These are phyloP conservation scores for Anneissia japonica DNA, from an alignment of 35 echinoderm and acorn worm species.

Conservation along the genomic window DNA sequence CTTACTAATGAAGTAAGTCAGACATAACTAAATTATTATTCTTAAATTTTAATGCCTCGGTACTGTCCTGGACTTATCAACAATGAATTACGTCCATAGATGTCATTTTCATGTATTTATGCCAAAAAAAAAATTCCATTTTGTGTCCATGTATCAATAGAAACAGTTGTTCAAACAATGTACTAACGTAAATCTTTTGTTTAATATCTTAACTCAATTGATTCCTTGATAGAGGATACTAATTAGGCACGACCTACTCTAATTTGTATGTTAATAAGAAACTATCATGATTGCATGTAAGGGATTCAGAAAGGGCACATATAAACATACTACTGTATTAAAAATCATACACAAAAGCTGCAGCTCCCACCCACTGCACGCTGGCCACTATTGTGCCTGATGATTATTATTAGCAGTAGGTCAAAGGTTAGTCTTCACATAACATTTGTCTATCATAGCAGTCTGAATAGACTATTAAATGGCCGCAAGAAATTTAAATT, in stretches of 20 bases:
- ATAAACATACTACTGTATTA: background rate
- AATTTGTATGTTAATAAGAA: background rate
- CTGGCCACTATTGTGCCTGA: background rate
- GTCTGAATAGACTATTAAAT: background rate
- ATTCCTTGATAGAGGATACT: background rate
- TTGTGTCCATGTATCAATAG: too few species aligned
- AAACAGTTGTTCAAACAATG: too few species aligned
- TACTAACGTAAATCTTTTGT: background rate
- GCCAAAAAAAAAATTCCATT: too few species aligned
- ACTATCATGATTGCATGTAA: background rate
- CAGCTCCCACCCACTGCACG: background rate
- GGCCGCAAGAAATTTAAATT: too few species aligned
- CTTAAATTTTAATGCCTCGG: too few species aligned
- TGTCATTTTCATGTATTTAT: too few species aligned
- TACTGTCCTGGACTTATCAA: too few species aligned
- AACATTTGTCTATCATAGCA: background rate
- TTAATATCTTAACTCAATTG: background rate
- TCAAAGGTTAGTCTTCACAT: background rate
- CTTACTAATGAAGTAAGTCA: too few species aligned
- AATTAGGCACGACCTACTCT: background rate
- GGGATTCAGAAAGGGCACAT: background rate
- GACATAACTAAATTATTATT: too few species aligned
- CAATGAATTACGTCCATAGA: too few species aligned
- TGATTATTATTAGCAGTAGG: background rate
- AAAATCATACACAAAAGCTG: background rate